Evolutionary conservation across 1,140 invertebrate genomes (phyloP), one percentile per base, ranked within the genome.

Genomic region (Drosophila ficusphila): DNA sequence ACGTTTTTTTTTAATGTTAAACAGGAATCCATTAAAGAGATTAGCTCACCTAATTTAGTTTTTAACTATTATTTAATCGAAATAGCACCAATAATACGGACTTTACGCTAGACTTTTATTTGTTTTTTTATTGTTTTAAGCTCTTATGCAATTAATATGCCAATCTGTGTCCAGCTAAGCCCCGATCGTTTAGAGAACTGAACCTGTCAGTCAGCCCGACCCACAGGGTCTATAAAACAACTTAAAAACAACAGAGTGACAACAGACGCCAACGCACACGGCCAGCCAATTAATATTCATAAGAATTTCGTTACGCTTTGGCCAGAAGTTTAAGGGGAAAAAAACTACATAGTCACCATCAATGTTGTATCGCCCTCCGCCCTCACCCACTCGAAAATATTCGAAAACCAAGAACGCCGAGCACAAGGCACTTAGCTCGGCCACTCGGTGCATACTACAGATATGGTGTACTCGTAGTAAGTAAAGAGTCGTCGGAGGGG

Each of bases 201-300:
- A 67, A 67, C 44, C 62, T 67, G 62, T 41, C 62, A 16, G 7
- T 27, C 58, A 21, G 36, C 27, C 60, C 27, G 44, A 39, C 60
- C 60, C 36, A 67, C 44, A 41, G 46, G 18, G 38, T 16, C 58
- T 57, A 27, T 21, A 31, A 51, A 67, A 21, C 21, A 41, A 33
- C 62, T 52, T 39, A 6, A 54, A 75, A 64, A 49, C 29, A 71
- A 61, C 33, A 47, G 42, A 58, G 67, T 70, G 68, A 70, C 68
- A 71, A 72, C 54, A 51, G 41, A 33, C 54, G 46, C 60, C 51
- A 46, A 49, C 54, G 47, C 60, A 58, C 41, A 52, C 61, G 33
- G 42, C 53, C 16, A 48, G 72, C 72, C 72, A 76, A 76, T 76
- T 76, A 75, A 76, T 76, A 76, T 75, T 75, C 73, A 75, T 75